A percentile compares a stretch with the other conserved stretches of the same genome.
phyloP scores from a whole-genome alignment of 2,888 invertebrate species.

The Eucera pruinosa region DNA sequence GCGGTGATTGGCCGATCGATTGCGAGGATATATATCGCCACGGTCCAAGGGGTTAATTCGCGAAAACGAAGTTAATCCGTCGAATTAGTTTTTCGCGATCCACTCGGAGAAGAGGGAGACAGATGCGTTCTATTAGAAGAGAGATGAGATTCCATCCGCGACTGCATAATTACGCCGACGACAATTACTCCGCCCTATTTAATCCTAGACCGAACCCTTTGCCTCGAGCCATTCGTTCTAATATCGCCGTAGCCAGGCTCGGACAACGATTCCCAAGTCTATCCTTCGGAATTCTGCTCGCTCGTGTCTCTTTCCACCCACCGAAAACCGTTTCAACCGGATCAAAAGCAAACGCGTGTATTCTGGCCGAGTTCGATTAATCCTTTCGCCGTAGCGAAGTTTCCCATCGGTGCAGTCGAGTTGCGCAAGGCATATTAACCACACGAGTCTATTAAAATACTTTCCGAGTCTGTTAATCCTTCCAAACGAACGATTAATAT shows the following conservation, averaged over 20 bases:
- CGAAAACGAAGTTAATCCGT: constrained; percentile 7
- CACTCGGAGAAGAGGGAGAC: neutral
- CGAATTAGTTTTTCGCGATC: constrained; percentile 37
- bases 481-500: no score
- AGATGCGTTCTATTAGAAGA: constrained; percentile 23
- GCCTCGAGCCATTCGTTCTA: constrained; percentile 55
- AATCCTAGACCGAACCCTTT: constrained; percentile 62
- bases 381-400: no score
- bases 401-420: no score
- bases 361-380: no score
- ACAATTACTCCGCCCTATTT: constrained; percentile 65
- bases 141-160: constrained; percentile 22
- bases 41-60: neutral
- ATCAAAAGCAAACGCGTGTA: no score
- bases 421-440: no score
- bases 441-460: no score
- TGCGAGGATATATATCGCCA: no score
- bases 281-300: constrained; percentile 31
- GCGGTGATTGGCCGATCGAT: no score
- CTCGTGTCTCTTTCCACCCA: no score
- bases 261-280: neutral
- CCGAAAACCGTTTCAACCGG: no score
- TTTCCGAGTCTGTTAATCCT: no score
- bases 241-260: constrained; percentile 29
- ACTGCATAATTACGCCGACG: constrained; percentile 63